Conservation (phyloP, 2,797 vertebrate species). For the Graptemys geographica region DNA sequence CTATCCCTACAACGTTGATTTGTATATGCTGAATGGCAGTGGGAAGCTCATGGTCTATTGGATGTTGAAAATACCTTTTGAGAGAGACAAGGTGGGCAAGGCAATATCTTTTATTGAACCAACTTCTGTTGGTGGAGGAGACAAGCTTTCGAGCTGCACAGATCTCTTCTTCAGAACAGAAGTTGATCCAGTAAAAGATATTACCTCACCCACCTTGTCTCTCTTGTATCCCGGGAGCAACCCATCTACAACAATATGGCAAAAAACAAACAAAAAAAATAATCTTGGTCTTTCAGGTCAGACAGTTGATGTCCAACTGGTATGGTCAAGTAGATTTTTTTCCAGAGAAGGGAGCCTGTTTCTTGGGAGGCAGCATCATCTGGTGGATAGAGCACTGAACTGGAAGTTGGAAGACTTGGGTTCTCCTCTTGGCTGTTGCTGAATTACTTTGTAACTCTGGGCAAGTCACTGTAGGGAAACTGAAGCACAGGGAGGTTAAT, state of each 20-base stretch:
- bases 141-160: not conserved
- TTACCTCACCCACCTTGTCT: not conserved
- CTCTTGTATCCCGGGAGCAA: not conserved
- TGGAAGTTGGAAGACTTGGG: not conserved
- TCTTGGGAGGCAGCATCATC: not conserved
- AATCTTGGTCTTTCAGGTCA: not conserved
- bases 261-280: not conserved
- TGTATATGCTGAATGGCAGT: accelerated
- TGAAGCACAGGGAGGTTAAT: not conserved
- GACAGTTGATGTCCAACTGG: not conserved
- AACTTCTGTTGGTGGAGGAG: not conserved
- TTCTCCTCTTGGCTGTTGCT: not conserved
- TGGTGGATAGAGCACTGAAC: accelerated
- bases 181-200: too few relatives aligned
- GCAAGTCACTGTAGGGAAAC: not conserved
- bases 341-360: accelerated
- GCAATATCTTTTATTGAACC: not conserved
- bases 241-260: not conserved
- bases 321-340: not conserved
- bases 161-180: too few relatives aligned
- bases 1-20: not conserved
- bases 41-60: not conserved
- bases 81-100: not conserved
- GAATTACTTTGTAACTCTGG: not conserved
- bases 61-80: not conserved